These are phyloP conservation scores for Bovichtus diacanthus DNA, from an alignment of 2,797 vertebrate genomes.

Conservation along the genomic window DNA sequence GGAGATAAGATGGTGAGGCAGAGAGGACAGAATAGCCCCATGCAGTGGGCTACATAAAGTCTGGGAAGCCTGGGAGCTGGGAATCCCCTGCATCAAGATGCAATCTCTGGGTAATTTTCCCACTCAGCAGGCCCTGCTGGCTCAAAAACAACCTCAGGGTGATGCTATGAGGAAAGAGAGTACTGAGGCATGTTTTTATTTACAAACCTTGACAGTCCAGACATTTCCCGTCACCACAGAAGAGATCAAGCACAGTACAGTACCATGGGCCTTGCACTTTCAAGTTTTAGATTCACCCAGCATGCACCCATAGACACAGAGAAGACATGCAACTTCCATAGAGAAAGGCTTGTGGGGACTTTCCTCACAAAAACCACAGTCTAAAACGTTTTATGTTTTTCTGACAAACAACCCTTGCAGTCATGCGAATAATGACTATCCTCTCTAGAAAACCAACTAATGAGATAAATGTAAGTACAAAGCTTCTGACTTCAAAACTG, in stretches of 20 bases:
- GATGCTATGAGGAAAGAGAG: slow-evolving; percentile 20
- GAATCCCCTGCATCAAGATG: slow-evolving; percentile 78
- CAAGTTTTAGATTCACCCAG: slow-evolving; percentile 2
- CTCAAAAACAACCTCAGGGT: slow-evolving; percentile 46
- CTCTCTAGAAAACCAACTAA: slow-evolving; percentile 21
- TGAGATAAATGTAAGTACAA: slow-evolving; percentile 32
- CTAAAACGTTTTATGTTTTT: slow-evolving; percentile 2
- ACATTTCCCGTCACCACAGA: slow-evolving; percentile 8
- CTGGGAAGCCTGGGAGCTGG: slow-evolving; percentile 58
- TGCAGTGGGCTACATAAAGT: slow-evolving; percentile 56
- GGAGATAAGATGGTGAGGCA: slow-evolving; percentile 71
- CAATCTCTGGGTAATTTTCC: slow-evolving; percentile 69
- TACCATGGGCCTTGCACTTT: not conserved
- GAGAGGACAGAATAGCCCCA: slow-evolving; percentile 49
- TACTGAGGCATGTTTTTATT: slow-evolving; percentile 8
- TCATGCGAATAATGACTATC: not conserved
- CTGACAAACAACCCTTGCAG: slow-evolving; percentile 25
- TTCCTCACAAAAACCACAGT: not conserved
- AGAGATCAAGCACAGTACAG: not conserved
- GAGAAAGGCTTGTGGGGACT: not conserved
- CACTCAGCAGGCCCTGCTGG: slow-evolving; percentile 36
- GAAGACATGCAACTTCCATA: not conserved
- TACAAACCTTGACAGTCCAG: slow-evolving; percentile 4
- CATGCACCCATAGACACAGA: not conserved
- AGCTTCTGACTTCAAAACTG: slow-evolving; percentile 19